Evolutionary conservation across 2,113 vertebrate species (phyloP).

Genomic region (Larimichthys polyactis): DNA sequence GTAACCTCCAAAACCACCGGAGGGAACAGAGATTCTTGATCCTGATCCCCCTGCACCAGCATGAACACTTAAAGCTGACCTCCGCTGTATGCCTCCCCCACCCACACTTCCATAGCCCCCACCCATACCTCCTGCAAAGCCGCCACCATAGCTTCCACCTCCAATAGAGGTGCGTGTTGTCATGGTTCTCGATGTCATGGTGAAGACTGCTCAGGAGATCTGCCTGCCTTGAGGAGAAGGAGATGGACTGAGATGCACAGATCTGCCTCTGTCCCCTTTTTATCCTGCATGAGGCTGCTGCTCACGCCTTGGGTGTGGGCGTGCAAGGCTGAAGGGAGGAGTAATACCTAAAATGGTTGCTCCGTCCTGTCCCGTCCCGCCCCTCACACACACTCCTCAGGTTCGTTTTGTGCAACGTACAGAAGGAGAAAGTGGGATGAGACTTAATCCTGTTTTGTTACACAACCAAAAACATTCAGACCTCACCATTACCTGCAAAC

Average conservation of each 20-base stretch:
- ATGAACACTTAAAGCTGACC: slow-evolving; percentile 58
- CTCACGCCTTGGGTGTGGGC: slow-evolving; percentile 44
- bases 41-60: slow-evolving; percentile 66
- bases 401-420: background rate
- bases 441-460: background rate
- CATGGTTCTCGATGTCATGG: background rate
- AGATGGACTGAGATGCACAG: slow-evolving; percentile 63
- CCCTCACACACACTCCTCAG: slow-evolving; percentile 17
- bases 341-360: slow-evolving; percentile 28
- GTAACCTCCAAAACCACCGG: fast-evolving
- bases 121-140: background rate
- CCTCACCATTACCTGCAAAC: background rate
- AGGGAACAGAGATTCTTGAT: slow-evolving; percentile 63
- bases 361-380: slow-evolving; percentile 6
- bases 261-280: slow-evolving; percentile 56
- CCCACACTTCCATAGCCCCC: background rate
- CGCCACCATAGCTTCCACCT: fast-evolving
- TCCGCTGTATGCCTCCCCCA: background rate
- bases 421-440: slow-evolving; percentile 20
- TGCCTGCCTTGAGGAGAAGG: slow-evolving; percentile 49
- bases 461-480: background rate
- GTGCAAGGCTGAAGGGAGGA: slow-evolving; percentile 40
- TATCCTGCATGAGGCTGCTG: slow-evolving; percentile 65
- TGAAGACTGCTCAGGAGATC: slow-evolving; percentile 52
- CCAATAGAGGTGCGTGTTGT: background rate